These are phyloP conservation scores for Decapterus maruadsi DNA, from an alignment of 2,797 vertebrate genomes.

Conservation along the genomic window DNA sequence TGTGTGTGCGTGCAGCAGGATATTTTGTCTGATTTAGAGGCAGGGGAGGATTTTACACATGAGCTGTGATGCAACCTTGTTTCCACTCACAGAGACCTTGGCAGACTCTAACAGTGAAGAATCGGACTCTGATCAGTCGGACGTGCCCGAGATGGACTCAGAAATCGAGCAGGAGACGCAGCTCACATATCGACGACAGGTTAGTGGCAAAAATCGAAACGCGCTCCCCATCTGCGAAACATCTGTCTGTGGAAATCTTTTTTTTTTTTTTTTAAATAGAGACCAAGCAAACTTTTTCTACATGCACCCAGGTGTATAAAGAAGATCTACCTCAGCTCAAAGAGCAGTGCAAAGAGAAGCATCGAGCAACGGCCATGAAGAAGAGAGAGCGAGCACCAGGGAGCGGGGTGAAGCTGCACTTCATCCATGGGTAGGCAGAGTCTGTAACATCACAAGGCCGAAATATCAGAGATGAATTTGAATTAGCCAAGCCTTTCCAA, in stretches of 20 bases:
- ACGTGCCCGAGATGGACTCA: conserved; percentile 98
- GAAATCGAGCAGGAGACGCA: conserved; percentile 99
- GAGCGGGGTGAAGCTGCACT: conserved; percentile 94
- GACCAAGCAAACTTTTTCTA: conserved; percentile 1
- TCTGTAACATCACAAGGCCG: not conserved
- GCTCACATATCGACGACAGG: conserved; percentile 95
- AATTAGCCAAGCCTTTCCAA: not conserved
- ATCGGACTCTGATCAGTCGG: conserved; percentile 98
- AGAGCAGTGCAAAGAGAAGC: conserved; percentile 97
- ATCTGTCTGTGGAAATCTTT: not conserved
- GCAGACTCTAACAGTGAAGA: conserved; percentile 97
- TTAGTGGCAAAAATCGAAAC: conserved; percentile 63
- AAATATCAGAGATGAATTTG: conserved; percentile 21
- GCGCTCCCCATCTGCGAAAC: not conserved
- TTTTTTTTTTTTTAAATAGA: no score
- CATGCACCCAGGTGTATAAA: conserved; percentile 94
- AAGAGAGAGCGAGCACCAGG: conserved; percentile 92
- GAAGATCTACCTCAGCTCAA: conserved; percentile 99
- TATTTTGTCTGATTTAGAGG: conserved; percentile 48
- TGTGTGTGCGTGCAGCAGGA: conserved; percentile 3
- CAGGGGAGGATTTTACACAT: conserved; percentile 7
- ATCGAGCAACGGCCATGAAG: conserved; percentile 91
- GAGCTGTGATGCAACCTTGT: conserved; percentile 49
- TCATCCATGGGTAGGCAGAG: conserved; percentile 93
- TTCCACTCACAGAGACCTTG: conserved; percentile 89